Evolutionary conservation across 2,888 invertebrate genomes (phyloP), one percentile per base, ranked within the genome.

Genomic region (Bellardia pandia): DNA sequence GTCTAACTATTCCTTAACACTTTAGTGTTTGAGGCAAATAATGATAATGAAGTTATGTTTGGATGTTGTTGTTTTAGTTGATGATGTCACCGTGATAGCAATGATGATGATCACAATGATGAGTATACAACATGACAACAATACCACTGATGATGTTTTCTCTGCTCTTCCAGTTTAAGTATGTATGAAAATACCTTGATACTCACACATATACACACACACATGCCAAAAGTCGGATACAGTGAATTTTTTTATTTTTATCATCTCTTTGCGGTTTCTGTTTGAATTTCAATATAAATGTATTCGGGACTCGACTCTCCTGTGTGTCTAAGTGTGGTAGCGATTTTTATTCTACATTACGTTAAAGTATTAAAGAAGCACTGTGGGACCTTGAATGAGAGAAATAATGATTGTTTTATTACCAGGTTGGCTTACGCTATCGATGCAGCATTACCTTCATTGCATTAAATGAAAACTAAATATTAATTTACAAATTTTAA

Each of bases 261-360:
- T 81, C 77, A 86, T 84, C 68, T 84, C 76, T 76, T 53, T 30
- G 77, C 11, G 83, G 83, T 80, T 84, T 66, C 64, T 84, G 68
- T 53, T 76, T 60, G 48, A 51, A 48, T 77, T 86, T 68, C n/a
- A 37, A 53, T 58, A 77, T 74, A 40, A 78, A 78, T 84, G 42
- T 58, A 37, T 64, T 62, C 9, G 62, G 13, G 56, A 72, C 51
- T 56, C 23, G 23, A 23, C 23, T 23, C 23, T 23, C 14, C 13
- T 11, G 2, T 33, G 58, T 13, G 8, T 13, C 30, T 58, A 13
- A 53, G 16, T 64, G 45, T 48, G 16, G 30, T 58, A 72, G 80
- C 48, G 53, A 66, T 72, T 80, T 72, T 62, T 45, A 9, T 62
- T 76, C 60, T 51, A 53, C 2, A 53, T 33, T 75, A 11, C n/a